Base-by-base conservation (phyloP, 2,888 invertebrate species). In the Candidula unifasciata region DNA sequence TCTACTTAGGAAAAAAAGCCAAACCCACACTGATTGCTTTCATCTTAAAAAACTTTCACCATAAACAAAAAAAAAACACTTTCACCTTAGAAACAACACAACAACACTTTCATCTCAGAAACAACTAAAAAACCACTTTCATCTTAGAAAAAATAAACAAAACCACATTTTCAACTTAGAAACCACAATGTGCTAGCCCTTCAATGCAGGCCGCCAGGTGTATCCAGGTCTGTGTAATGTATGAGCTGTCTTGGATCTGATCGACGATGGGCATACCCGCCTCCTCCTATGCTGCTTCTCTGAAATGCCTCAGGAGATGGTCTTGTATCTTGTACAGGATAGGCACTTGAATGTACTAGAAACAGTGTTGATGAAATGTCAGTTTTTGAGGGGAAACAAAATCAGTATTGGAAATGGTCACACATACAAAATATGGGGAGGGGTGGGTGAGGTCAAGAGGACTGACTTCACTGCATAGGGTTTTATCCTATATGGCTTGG, bases 171-270 rank as follows among this genome's bases (percentile, higher is more conserved):
- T 69, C 21, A 69, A 69, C 1, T 2, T 64, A n/a, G 35, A 10
- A n/a, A 69, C 24, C 24, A 71, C 18, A 0, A 68, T 68, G 37
- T 33, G 16, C n/a, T n/a, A n/a, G 5, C 21, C 35, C 3, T 24
- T 71, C 95, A 96, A 94, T 96, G 96, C 94, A 96, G 95, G 94
- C 96, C 96, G 93, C 95, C 95, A 94, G 96, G 96, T 94, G 96
- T 96, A 95, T 97, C 97, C 95, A 97, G 95, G 95, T 97, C 97
- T 95, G 96, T 96, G 96, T 97, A 97, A 94, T 96, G 96, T 94
- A 97, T 95, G 94, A 97, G 95, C 94, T 96, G 96, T 94, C 97
- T 95, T 5, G 94, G 94, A 89, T 95, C 95, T 64, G 91, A 90
- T 60, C 93, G 88, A 66, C 92, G 88, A 68, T 88, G 89, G 86